Percentiles rank a stretch among this genome's conserved stretches.
These are phyloP conservation scores for Eupithecia exiguata DNA, from an alignment of 2,888 invertebrate genomes.

Conservation along the genomic window DNA sequence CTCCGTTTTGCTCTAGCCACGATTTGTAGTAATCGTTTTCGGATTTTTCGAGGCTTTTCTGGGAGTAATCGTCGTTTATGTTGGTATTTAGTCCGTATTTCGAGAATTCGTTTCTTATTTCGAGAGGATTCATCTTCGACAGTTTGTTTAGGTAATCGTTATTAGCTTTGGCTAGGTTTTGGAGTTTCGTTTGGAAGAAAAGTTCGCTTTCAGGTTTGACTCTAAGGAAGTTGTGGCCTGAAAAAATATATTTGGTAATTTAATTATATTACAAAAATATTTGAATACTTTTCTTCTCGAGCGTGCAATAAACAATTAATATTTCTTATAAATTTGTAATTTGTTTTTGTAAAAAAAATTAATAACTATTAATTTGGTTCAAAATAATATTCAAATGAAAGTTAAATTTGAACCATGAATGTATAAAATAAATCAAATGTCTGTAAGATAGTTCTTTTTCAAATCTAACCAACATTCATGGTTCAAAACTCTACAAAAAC, in stretches of 20 bases:
- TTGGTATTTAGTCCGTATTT: conserved; percentile 75
- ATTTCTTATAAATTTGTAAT: not conserved
- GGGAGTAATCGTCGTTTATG: conserved; percentile 56
- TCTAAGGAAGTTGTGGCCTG: conserved; percentile 65
- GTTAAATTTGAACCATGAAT: conserved; percentile 76
- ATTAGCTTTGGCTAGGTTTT: conserved; percentile 70
- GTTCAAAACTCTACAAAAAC: conserved; percentile 58
- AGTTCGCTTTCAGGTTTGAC: conserved; percentile 78
- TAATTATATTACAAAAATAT: not conserved
- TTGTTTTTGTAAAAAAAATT: not conserved
- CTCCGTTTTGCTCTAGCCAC: conserved; percentile 80
- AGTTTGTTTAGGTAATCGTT: conserved; percentile 69
- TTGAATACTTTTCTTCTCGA: not conserved
- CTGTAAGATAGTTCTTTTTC: conserved; percentile 71
- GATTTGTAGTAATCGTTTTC: conserved; percentile 80
- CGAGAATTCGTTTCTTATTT: conserved; percentile 72
- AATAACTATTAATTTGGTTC: not conserved
- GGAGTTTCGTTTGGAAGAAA: conserved; percentile 73
- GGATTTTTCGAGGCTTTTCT: conserved; percentile 58
- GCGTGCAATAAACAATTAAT: not conserved
- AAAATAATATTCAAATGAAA: conserved; percentile 8
- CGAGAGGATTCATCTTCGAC: conserved; percentile 72
- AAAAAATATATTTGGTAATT: conserved; percentile 42
- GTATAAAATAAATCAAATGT: conserved; percentile 67
- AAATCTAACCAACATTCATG: conserved; percentile 69